Evolutionary conservation across 1,140 invertebrate species (phyloP), one percentile per base, ranked within the genome.

Genomic region (Euwallacea similis): DNA sequence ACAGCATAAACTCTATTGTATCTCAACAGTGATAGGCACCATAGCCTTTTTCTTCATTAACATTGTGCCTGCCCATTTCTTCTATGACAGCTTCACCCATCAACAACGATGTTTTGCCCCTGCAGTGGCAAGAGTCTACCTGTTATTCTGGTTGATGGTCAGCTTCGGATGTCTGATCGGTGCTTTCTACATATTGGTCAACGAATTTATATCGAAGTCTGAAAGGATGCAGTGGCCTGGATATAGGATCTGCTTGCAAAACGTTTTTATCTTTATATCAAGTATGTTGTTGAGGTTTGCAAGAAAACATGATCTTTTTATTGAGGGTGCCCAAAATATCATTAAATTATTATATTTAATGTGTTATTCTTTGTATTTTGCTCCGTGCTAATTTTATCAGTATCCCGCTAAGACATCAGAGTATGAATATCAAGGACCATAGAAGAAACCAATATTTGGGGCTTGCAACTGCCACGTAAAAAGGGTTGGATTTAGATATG

Each of bases 141-240:
- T 77, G 13, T 72, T 77, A 33, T 4, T 76, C 7, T 72, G 70
- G 47, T 50, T 77, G 33, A 63, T 76, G 61, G 60, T 68, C 11
- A 69, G 70, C 54, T 77, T 77, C 55, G 74, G 73, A 59, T 73
- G 73, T 21, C 15, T 77, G 8, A 77, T 77, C 21, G 73, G 44
- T 10, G 65, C 63, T 33, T 71, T 54, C 33, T 77, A 56, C 55
- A 73, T 77, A 62, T 61, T 76, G 2, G 46, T 77, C n/a, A 71
- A 77, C 13, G 71, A 77, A 66, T 77, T 76, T 46, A 46, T 77
- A 2, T 42, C 76, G 21, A 9, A 68, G 33, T 65, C 21, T 50
- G 43, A 63, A 4, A 50, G 60, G 7, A 42, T 69, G 10, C 62
- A 74, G 46, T 77, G 74, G 74, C 73, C 74, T 10, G 76, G 76